These are phyloP conservation scores for Microtus montanus DNA, from an alignment of 2,113 vertebrate species.

Conservation along the genomic window DNA sequence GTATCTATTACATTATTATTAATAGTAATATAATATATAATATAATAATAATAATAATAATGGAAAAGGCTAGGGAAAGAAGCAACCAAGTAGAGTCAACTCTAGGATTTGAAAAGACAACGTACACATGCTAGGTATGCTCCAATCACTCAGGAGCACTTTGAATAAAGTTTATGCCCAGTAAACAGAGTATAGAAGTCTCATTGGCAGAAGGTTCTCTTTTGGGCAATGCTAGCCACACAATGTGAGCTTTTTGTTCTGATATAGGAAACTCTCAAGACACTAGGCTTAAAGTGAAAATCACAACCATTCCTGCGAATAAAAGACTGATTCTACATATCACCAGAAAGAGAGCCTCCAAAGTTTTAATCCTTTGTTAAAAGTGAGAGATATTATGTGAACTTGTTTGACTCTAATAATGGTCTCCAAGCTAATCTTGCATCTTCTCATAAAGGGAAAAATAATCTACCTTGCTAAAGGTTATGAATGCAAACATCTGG, in stretches of 20 bases:
- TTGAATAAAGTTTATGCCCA: neutral
- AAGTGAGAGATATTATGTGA: neutral
- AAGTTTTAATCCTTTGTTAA: neutral
- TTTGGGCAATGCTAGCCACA: neutral
- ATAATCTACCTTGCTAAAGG: neutral
- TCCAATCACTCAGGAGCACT: too few relatives aligned
- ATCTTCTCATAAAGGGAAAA: neutral
- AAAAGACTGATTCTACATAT: too few relatives aligned
- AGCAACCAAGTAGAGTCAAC: neutral
- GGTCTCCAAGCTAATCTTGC: neutral
- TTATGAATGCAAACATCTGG: neutral
- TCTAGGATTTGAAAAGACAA: too few relatives aligned
- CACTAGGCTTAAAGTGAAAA: too few relatives aligned
- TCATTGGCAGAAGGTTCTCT: neutral
- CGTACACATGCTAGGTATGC: too few relatives aligned
- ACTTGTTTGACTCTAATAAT: neutral
- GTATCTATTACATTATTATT: too few relatives aligned
- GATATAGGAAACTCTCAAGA: too few relatives aligned
- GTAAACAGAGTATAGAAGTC: too few relatives aligned
- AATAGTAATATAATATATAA: too few relatives aligned
- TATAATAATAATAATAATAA: too few relatives aligned
- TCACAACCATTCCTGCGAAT: too few relatives aligned
- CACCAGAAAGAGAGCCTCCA: neutral
- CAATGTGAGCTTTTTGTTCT: too few relatives aligned
- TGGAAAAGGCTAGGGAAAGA: neutral